Evolutionary conservation across 2,797 vertebrate species (phyloP).

Genomic region (Rhinogobio ventralis): DNA sequence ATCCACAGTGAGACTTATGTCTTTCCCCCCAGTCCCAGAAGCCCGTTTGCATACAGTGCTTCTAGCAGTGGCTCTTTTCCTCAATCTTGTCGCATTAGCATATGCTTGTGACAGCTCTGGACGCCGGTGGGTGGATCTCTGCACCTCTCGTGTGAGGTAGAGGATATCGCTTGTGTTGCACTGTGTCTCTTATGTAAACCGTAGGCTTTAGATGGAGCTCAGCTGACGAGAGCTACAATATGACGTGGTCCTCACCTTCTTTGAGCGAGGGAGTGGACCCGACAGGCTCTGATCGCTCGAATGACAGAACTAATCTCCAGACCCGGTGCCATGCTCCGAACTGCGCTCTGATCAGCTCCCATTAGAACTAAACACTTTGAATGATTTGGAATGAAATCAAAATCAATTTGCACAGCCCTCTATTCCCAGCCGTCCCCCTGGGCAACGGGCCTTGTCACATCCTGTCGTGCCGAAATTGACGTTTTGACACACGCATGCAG

Average conservation of each 20-base stretch:
- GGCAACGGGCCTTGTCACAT: slow-evolving; percentile 82
- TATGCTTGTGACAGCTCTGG: slow-evolving; percentile 56
- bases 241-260: slow-evolving; percentile 39
- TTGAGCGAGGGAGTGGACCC: slow-evolving; percentile 61
- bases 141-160: slow-evolving; percentile 52
- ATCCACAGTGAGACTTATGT: slow-evolving; percentile 31
- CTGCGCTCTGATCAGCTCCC: slow-evolving; percentile 81
- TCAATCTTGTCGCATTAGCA: slow-evolving; percentile 52
- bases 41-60: slow-evolving; percentile 39
- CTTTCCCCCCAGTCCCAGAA: slow-evolving; percentile 10
- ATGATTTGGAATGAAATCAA: slow-evolving; percentile 87
- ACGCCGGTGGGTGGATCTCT: slow-evolving; percentile 56
- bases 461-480: slow-evolving; percentile 80
- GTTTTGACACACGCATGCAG: slow-evolving; percentile 78
- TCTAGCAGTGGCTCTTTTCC: slow-evolving; percentile 40
- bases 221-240: slow-evolving; percentile 42
- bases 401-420: slow-evolving; percentile 84
- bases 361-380: slow-evolving; percentile 85
- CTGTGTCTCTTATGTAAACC: slow-evolving; percentile 64
- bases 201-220: slow-evolving; percentile 53
- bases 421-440: slow-evolving; percentile 74
- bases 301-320: slow-evolving; percentile 81
- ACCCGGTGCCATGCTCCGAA: slow-evolving; percentile 74
- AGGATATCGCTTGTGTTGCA: slow-evolving; percentile 28
- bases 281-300: slow-evolving; percentile 77